phyloP scores from a whole-genome alignment of 2,797 vertebrate species.

The Triplophysa bombifrons region DNA sequence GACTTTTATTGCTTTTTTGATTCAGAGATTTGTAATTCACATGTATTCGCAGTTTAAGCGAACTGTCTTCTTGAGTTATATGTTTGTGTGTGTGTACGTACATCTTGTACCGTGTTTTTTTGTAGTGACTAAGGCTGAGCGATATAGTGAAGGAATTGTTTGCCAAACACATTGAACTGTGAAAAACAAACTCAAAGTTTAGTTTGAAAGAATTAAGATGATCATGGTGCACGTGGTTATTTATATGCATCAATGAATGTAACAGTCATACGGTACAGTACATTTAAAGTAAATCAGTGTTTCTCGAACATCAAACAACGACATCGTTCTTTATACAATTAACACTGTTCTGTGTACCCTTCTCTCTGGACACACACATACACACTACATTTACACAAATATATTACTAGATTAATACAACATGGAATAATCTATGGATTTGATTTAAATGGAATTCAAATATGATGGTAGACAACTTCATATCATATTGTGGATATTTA shows the following conservation, averaged over 20 bases:
- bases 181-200: no score
- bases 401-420: background rate
- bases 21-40: slow-evolving; percentile 14
- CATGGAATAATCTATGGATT: background rate
- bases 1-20: slow-evolving; percentile 44
- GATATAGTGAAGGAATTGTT: background rate
- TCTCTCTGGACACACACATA: no score
- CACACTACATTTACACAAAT: no score
- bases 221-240: background rate
- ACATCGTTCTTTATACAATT: no score
- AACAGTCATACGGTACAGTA: background rate
- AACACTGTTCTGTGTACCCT: no score
- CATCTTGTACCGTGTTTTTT: background rate
- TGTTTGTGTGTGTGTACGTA: background rate
- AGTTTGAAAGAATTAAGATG: no score
- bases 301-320: background rate
- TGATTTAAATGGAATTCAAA: no score
- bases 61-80: background rate
- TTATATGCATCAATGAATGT: background rate
- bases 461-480: background rate
- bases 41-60: background rate
- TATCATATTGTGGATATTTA: background rate
- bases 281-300: background rate
- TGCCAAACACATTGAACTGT: no score
- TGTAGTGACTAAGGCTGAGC: background rate